These are phyloP conservation scores for Colletes gigas DNA, from an alignment of 1,140 invertebrate species.

Conservation along the genomic window DNA sequence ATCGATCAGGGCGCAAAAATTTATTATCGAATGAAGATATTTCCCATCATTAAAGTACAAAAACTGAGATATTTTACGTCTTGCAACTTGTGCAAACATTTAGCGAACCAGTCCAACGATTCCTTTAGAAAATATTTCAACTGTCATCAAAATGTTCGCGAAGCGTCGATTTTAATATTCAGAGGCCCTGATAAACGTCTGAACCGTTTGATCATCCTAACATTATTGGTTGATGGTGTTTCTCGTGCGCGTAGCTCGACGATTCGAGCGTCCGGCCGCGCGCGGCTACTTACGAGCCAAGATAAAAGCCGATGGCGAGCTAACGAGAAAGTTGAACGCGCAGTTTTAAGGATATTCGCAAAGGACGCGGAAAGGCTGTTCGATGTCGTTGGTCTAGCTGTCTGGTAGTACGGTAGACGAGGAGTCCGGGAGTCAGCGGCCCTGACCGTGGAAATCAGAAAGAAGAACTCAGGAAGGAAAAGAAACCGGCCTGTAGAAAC, in stretches of 20 bases:
- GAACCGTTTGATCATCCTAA: too few species aligned
- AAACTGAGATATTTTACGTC: too few species aligned
- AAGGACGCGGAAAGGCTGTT: background rate
- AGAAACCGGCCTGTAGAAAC: conserved; percentile 30
- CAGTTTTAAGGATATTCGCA: background rate
- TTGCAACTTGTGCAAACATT: too few species aligned
- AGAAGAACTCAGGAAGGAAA: conserved; percentile 56
- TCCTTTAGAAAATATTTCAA: too few species aligned
- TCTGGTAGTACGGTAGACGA: conserved; percentile 41
- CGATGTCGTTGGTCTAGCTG: conserved; percentile 33
- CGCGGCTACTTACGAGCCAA: background rate
- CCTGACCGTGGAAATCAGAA: conserved; percentile 57
- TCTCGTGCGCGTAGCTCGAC: background rate
- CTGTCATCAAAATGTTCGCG: too few species aligned
- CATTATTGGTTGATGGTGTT: background rate
- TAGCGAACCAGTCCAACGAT: too few species aligned
- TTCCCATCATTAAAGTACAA: too few species aligned
- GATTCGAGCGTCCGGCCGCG: background rate
- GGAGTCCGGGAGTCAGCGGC: conserved; percentile 15
- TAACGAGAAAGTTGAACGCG: background rate
- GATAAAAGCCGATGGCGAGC: background rate
- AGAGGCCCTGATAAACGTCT: too few species aligned
- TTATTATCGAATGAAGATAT: too few species aligned
- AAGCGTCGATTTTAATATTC: too few species aligned
- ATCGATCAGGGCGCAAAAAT: too few species aligned